Conservation (phyloP, 2,797 vertebrate species). For the Epinephelus coioides region DNA sequence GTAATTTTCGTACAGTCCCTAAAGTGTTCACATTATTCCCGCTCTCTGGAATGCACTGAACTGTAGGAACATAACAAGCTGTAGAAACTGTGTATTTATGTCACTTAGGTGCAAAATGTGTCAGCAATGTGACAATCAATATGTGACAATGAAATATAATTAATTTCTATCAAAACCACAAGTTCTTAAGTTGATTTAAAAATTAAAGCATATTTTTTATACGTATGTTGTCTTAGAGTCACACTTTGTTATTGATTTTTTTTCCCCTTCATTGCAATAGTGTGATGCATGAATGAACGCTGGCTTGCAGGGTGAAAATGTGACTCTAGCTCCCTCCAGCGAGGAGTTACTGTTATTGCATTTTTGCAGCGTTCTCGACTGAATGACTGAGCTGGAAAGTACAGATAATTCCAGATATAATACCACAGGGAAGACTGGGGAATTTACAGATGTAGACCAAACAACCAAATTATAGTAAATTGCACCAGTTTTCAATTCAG, state of each 20-base stretch:
- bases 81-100: background rate
- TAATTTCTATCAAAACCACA: background rate
- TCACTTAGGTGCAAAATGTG: background rate
- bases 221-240: background rate
- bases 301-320: slow-evolving; percentile 17
- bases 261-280: background rate
- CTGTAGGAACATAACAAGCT: background rate
- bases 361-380: background rate
- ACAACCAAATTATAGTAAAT: background rate
- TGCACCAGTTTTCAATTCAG: slow-evolving; percentile 6
- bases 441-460: background rate
- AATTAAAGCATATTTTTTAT: background rate
- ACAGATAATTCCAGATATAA: background rate
- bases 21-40: background rate
- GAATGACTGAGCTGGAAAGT: background rate
- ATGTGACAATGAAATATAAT: background rate
- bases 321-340: slow-evolving; percentile 58
- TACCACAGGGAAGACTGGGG: background rate
- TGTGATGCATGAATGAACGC: background rate
- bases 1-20: background rate
- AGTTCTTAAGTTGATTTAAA: background rate
- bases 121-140: background rate
- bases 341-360: slow-evolving; percentile 32
- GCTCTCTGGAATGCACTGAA: background rate
- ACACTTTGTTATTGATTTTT: background rate